phyloP scores from a whole-genome alignment of 2,888 invertebrate genomes.

The Stomorhina lunata region DNA sequence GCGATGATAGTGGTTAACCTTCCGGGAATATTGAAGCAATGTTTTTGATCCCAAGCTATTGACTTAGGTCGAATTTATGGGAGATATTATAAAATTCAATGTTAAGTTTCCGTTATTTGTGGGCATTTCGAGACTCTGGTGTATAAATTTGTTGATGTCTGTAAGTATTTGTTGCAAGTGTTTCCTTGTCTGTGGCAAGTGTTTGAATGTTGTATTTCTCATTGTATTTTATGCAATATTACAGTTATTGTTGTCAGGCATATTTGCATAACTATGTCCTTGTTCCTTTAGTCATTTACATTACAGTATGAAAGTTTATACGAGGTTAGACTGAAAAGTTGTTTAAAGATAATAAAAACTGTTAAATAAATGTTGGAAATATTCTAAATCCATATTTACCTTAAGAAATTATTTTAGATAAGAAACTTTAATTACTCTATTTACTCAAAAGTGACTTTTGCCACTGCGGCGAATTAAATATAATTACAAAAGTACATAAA shows the following conservation, averaged over 20 bases:
- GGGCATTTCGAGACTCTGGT: no score
- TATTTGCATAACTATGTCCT: slow-evolving; percentile 65
- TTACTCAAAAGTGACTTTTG: not conserved
- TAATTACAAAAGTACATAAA: not conserved
- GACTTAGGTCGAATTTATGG: no score
- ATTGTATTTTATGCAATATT: slow-evolving; percentile 64
- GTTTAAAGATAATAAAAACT: not conserved
- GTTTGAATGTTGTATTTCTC: slow-evolving; percentile 28
- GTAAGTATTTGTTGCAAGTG: slow-evolving; percentile 22
- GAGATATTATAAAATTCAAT: no score
- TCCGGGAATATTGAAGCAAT: no score
- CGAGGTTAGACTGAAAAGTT: not conserved
- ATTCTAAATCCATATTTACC: no score
- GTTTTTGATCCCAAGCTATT: no score
- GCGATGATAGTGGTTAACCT: no score
- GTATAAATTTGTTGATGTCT: slow-evolving; percentile 10
- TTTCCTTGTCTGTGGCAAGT: not conserved
- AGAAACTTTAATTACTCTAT: no score
- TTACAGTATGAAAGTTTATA: slow-evolving; percentile 66
- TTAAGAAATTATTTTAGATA: no score
- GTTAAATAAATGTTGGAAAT: not conserved
- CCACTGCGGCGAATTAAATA: not conserved
- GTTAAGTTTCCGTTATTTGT: no score
- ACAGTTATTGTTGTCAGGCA: slow-evolving; percentile 72
- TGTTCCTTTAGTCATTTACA: slow-evolving; percentile 64